phyloP scores from a whole-genome alignment of 2,113 vertebrate genomes.

The Camarhynchus parvulus region DNA sequence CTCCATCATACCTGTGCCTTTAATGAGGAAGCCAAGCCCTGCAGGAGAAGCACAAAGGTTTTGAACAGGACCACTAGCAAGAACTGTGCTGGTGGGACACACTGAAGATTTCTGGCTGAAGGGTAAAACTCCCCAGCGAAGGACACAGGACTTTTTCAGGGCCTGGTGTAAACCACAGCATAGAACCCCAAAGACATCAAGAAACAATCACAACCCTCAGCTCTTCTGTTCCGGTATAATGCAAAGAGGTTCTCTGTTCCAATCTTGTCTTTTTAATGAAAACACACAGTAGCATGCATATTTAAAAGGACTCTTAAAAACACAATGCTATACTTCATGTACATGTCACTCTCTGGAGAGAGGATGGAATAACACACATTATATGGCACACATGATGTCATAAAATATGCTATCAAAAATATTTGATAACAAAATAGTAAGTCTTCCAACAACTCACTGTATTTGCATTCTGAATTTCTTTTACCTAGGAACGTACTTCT shows the following conservation, averaged over 20 bases:
- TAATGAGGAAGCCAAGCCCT: background rate
- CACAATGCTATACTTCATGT: background rate
- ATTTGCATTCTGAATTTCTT: background rate
- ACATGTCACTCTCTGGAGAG: background rate
- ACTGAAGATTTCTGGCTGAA: background rate
- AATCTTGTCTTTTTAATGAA: conserved; percentile 1
- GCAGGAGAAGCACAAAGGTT: background rate
- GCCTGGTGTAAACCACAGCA: background rate
- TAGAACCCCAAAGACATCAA: background rate
- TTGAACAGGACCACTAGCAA: background rate
- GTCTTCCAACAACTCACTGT: background rate
- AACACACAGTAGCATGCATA: background rate
- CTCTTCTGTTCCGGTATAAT: background rate
- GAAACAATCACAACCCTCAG: background rate
- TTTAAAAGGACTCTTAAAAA: conserved; percentile 23
- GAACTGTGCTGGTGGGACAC: background rate
- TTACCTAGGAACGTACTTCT: background rate
- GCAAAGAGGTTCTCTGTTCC: background rate
- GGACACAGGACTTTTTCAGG: background rate
- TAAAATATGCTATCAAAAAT: background rate
- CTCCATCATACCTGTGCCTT: background rate
- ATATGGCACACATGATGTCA: background rate
- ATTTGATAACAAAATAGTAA: background rate
- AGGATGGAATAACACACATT: background rate
- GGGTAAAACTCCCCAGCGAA: rapidly evolving